Base-by-base conservation (phyloP, 2,113 vertebrate species). In the Phoxinus phoxinus region DNA sequence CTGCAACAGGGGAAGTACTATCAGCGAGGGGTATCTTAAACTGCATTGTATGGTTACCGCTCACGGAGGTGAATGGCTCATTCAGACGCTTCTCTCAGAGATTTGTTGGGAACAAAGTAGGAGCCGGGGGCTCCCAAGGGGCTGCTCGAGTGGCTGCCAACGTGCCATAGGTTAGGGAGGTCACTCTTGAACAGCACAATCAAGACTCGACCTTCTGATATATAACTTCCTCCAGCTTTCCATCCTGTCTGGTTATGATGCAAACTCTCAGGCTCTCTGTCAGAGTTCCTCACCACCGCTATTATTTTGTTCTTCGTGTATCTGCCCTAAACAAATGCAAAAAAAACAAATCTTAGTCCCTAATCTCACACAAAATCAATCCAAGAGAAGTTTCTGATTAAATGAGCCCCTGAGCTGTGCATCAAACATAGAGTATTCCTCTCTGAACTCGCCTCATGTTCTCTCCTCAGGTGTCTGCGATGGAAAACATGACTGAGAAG, bases 401-500 rank as follows among this genome's bases (percentile, higher is more conserved):
- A 46, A 32, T 69, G 15, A 77, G 21, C n/a, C 4, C 51, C 8
- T 23, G 76, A 88, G 25, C 35, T 75, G 75, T 11, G 46, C 75
- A 83, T 85, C 27, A 85, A 85, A 81, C 71, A 81, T 37, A 35
- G 32, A 30, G 41, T 19, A 61, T 69, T 58, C 48, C 19, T 81
- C 75, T 23, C 23, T 51, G 27, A 86, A 51, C 65, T 41, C 77
- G 83, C 25, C 84, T 84, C 88, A 89, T 86, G 79, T 84, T 90
- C 78, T 19, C 75, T 51, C 76, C 6, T 56, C 85, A 99, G 98
- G 97, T 99, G 97, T 97, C 98, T 19, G 98, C 98, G 88, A 99
- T 99, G 78, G 97, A 99, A 92, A 99, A 96, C 12, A 99, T 99
- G 98, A 98, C 98, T 0, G 98, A 99, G 93, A 99, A 99, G 89